These are phyloP conservation scores for Cyrtorhinus lividipennis DNA, from an alignment of 1,140 invertebrate species.

Conservation along the genomic window DNA sequence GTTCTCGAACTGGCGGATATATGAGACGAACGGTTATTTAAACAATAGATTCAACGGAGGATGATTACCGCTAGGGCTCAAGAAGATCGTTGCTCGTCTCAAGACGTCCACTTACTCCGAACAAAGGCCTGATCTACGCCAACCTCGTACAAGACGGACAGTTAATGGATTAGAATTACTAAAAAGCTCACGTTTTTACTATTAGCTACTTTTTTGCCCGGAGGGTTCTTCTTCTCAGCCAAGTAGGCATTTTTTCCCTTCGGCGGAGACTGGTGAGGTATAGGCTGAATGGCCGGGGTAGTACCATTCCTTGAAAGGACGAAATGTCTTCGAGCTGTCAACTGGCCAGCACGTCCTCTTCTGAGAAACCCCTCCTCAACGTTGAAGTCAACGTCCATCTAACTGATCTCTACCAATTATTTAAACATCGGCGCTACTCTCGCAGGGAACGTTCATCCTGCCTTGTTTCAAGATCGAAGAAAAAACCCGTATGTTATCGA, in stretches of 20 bases:
- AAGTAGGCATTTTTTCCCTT: neutral
- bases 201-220: constrained; percentile 3
- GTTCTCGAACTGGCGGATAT: no score
- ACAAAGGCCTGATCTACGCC: constrained; percentile 6
- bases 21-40: neutral
- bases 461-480: neutral
- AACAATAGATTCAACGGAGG: neutral
- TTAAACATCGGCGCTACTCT: neutral
- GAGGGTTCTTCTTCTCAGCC: neutral
- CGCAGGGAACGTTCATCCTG: neutral
- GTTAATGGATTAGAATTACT: constrained; percentile 8
- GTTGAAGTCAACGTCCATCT: neutral
- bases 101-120: neutral
- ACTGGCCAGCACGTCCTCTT: neutral
- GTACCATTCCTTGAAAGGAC: constrained; percentile 6
- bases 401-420: constrained; percentile 6
- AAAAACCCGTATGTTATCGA: neutral
- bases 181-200: constrained; percentile 8
- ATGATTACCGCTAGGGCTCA: neutral
- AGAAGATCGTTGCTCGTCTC: neutral
- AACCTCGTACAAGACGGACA: neutral
- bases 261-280: neutral
- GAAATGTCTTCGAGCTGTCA: constrained; percentile 6
- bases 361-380: neutral
- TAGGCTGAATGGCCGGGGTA: constrained; percentile 1